Conservation (phyloP, 2,113 vertebrate genomes). For the Peromyscus polionotus region DNA sequence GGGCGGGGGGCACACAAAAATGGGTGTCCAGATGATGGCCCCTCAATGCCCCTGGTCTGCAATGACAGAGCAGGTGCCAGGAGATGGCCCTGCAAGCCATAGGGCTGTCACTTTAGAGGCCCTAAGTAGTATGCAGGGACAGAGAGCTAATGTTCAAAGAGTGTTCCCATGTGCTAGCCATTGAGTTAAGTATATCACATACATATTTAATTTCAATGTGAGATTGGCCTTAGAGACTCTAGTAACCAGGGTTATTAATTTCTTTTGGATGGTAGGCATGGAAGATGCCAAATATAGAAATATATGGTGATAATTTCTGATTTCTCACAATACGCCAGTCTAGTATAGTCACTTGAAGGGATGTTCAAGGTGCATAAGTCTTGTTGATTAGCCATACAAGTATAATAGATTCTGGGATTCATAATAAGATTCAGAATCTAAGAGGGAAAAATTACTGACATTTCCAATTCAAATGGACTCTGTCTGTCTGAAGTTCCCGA, state of each 20-base stretch:
- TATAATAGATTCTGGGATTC: not conserved
- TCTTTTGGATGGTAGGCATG: not conserved
- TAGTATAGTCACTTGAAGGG: not conserved
- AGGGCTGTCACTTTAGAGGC: not conserved
- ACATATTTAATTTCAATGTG: conserved; percentile 19
- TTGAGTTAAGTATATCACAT: not conserved
- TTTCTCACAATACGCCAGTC: not conserved
- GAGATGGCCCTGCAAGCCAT: not conserved
- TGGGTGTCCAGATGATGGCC: not conserved
- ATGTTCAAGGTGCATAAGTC: not conserved
- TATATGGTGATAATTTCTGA: not conserved
- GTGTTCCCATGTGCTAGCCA: not conserved
- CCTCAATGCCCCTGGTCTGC: not conserved
- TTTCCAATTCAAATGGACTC: conserved; percentile 18
- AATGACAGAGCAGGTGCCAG: not conserved
- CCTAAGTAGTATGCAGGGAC: too few species aligned
- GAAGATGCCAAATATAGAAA: not conserved
- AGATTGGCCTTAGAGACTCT: conserved; percentile 26
- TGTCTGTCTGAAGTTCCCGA: not conserved
- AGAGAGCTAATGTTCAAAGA: not conserved
- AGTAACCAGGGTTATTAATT: conserved; percentile 15
- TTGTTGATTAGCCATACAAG: conserved; percentile 18
- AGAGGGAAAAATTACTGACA: not conserved
- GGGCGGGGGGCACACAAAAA: not conserved
- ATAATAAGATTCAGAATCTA: not conserved